Conservation (phyloP, 2,113 vertebrate species). For the Solea senegalensis region DNA sequence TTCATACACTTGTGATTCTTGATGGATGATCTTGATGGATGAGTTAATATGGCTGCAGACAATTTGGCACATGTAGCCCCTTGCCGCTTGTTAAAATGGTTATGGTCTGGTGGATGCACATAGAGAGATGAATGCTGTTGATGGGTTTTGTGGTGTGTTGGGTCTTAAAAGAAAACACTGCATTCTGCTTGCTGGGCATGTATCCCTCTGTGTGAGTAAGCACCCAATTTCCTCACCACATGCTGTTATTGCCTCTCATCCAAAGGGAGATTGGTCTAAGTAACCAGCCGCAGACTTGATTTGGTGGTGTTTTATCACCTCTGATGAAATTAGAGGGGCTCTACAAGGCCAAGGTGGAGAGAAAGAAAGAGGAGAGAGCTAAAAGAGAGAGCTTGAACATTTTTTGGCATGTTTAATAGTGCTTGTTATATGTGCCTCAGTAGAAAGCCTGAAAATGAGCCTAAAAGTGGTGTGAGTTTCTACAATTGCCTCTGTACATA, state of each 20-base stretch:
- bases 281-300: slow-evolving; percentile 77
- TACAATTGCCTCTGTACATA: neutral
- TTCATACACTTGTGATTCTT: neutral
- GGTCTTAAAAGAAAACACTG: slow-evolving; percentile 21
- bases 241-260: slow-evolving; percentile 77
- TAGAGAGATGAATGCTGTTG: slow-evolving; percentile 1
- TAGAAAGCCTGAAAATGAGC: slow-evolving; percentile 30
- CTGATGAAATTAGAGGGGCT: slow-evolving; percentile 78
- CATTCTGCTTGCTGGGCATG: slow-evolving; percentile 58
- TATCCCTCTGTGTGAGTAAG: slow-evolving; percentile 71
- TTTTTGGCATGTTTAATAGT: slow-evolving; percentile 30
- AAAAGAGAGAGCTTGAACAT: slow-evolving; percentile 31
- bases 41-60: too few relatives aligned
- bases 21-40: too few relatives aligned
- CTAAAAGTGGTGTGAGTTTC: slow-evolving; percentile 31
- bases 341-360: slow-evolving; percentile 30
- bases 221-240: slow-evolving; percentile 66
- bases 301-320: slow-evolving; percentile 76
- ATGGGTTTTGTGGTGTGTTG: slow-evolving; percentile 28
- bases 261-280: slow-evolving; percentile 73
- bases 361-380: too few relatives aligned
- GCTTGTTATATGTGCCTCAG: slow-evolving; percentile 40
- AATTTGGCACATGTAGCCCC: slow-evolving; percentile 2
- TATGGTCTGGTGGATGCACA: slow-evolving; percentile 11
- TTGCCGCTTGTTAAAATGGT: slow-evolving; percentile 8